Percentiles rank a stretch among this genome's conserved stretches.
Evolutionary conservation across 2,113 vertebrate genomes (phyloP).

Genomic region (Podiceps cristatus): DNA sequence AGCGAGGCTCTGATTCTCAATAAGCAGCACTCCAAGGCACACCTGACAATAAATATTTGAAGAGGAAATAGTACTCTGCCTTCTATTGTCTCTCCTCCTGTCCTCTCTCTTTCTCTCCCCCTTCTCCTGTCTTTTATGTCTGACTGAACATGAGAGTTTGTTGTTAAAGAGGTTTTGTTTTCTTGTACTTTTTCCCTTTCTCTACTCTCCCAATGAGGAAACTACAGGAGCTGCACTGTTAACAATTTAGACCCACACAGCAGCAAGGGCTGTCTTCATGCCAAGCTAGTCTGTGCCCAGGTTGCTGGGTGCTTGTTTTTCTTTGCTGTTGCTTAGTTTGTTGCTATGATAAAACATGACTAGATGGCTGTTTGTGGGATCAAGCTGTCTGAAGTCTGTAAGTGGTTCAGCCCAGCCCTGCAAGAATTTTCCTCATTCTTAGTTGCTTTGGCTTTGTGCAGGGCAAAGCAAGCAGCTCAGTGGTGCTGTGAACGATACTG

Average conservation of each 20-base stretch:
- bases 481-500: neutral
- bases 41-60: conserved; percentile 66
- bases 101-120: neutral
- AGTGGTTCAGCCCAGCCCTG: neutral
- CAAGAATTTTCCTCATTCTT: neutral
- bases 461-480: neutral
- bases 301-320: conserved; percentile 12
- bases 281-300: neutral
- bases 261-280: neutral
- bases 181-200: neutral
- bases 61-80: conserved; percentile 46
- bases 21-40: conserved; percentile 17
- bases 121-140: neutral
- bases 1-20: conserved; percentile 19
- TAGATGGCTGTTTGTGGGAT: neutral
- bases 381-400: neutral
- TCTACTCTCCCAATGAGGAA: neutral
- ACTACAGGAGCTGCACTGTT: neutral
- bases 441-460: neutral
- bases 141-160: conserved; percentile 38
- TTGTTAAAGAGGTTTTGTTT: conserved; percentile 14
- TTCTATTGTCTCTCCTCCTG: conserved; percentile 20
- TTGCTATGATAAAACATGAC: neutral
- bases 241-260: neutral
- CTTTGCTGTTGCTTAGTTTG: neutral